Evolutionary conservation across 30 jellyfish, hydroid and myxozoan genomes (phyloP), one percentile per base, ranked within the genome.

Genomic region (Hydractinia echinata): DNA sequence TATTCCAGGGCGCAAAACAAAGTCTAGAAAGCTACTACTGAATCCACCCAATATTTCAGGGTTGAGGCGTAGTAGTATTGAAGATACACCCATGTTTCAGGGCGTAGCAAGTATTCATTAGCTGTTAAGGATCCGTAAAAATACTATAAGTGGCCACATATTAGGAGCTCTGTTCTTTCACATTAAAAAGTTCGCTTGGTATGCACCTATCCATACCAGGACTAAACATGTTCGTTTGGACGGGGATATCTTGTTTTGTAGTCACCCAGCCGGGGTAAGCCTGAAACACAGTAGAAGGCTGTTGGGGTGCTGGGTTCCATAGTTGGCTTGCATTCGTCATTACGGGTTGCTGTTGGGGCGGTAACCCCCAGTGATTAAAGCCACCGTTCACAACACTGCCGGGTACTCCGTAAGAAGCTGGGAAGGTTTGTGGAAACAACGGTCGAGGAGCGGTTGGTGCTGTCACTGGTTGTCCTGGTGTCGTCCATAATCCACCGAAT

Each of bases 11-110:
- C 66, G 84, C 5, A 76, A 8, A 19, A 5, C 52, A 49, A 21
- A 52, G n/a, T n/a, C 51, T 30, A 30, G 44, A 30, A 30, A 30
- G 44, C 18, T 60, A 68, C 51, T 14, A 11, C 18, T 68, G 53
- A 21, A 30, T n/a, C 52, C 55, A 76, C 84, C 84, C 84, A 49
- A 76, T 76, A 55, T 77, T 77, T 77, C 85, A 77, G 85, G 85
- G 85, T 30, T 30, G 44, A 30, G 2, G 44, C 44, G 2, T n/a
- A 30, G 44, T 30, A 30, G 44, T 30, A 30, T 30, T 30, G 44
- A 30, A 30, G 44, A 30, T 30, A 30, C 81, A 72, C 81, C 81
- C 81, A 15, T 72, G 48, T 72, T 72, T 72, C 81, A 72, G 81
- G 81, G 81, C 54, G 4, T 30, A 30, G 44, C 44, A 30, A 30